Evolutionary conservation across 2,888 invertebrate genomes (phyloP).

Genomic region (Hermaeophaga mercurialis): DNA sequence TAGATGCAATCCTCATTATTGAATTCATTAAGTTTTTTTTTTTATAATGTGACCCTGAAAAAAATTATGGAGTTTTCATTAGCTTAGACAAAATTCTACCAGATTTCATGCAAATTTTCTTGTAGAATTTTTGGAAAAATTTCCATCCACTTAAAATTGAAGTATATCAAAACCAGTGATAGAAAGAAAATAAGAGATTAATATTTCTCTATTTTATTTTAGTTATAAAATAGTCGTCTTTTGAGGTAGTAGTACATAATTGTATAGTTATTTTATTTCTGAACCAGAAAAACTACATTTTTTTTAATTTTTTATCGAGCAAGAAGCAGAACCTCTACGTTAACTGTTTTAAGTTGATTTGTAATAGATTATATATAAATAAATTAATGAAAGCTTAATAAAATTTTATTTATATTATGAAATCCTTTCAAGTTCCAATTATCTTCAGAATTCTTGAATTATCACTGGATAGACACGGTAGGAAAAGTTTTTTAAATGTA

Average conservation of each 20-base stretch:
- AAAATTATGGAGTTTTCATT: slow-evolving; percentile 2
- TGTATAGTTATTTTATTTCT: slow-evolving; percentile 22
- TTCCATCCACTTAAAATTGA: slow-evolving; percentile 17
- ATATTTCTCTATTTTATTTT: slow-evolving; percentile 17
- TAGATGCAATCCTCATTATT: no score
- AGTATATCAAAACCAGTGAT: slow-evolving; percentile 39
- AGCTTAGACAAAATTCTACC: slow-evolving; percentile 14
- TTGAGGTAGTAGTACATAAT: slow-evolving; percentile 14
- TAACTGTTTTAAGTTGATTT: slow-evolving; percentile 26
- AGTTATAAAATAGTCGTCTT: slow-evolving; percentile 14
- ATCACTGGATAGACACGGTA: no score
- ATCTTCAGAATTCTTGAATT: no score
- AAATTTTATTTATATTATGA: neutral
- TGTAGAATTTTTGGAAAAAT: slow-evolving; percentile 29
- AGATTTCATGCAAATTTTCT: slow-evolving; percentile 33
- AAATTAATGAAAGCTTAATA: slow-evolving; percentile 16
- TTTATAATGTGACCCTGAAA: neutral
- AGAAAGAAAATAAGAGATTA: slow-evolving; percentile 27
- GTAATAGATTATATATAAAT: slow-evolving; percentile 21
- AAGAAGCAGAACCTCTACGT: slow-evolving; percentile 16
- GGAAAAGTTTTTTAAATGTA: no score
- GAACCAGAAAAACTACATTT: slow-evolving; percentile 13
- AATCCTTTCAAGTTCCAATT: no score
- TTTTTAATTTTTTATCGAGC: slow-evolving; percentile 19
- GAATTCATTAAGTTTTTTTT: neutral